Conservation (phyloP, 2,888 invertebrate species). For the Ophion costatus region DNA sequence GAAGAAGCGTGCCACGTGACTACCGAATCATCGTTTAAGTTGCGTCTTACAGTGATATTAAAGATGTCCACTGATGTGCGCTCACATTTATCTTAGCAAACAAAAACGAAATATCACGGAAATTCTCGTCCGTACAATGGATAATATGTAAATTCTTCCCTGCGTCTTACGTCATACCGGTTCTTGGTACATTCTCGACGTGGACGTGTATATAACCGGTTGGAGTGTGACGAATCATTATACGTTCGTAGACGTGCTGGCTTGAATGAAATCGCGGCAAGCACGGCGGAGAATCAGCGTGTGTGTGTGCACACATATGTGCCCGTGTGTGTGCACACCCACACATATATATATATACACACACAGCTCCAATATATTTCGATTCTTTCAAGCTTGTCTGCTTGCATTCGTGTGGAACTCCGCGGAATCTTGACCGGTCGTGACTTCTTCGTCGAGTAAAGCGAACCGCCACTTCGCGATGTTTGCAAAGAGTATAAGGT, state of each 20-base stretch:
- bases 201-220: constrained; percentile 15
- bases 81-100: no score
- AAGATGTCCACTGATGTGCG: no score
- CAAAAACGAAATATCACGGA: no score
- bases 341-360: neutral
- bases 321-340: no score
- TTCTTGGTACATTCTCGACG: constrained; percentile 18
- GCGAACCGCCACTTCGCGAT: constrained; percentile 1
- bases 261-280: constrained; percentile 17
- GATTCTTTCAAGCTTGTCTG: neutral
- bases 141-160: constrained; percentile 22
- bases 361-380: no score
- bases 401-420: constrained; percentile 40
- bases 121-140: no score
- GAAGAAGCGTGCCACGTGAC: no score
- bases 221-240: neutral
- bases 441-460: constrained; percentile 66
- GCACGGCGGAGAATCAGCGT: no score
- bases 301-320: no score
- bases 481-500: constrained; percentile 2
- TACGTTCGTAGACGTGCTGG: constrained; percentile 5
- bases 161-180: constrained; percentile 8
- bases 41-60: no score
- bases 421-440: constrained; percentile 69
- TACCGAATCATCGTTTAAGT: no score